Percentiles rank a stretch among this genome's conserved stretches.
Evolutionary conservation across 1,140 invertebrate species (phyloP).

Genomic region (Leptestheria dahalacensis): DNA sequence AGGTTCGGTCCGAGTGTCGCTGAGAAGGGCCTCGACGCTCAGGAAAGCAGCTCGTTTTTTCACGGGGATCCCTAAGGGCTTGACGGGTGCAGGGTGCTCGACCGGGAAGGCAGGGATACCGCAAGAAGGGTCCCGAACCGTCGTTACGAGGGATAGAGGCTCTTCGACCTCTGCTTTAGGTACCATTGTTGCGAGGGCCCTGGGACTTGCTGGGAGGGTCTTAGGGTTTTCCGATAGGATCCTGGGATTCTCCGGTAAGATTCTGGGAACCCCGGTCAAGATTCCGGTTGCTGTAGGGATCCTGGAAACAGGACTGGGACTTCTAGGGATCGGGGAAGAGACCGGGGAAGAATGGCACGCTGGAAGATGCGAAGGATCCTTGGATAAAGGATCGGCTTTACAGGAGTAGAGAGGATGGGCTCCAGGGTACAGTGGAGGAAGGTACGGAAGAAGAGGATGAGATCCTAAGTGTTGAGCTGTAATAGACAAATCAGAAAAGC

Average conservation of each 20-base stretch:
- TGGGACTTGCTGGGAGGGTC: too few relatives aligned
- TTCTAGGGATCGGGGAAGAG: background rate
- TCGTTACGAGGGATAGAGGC: background rate
- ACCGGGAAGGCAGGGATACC: conserved; percentile 14
- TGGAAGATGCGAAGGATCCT: background rate
- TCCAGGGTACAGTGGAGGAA: background rate
- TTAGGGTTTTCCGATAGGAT: too few relatives aligned
- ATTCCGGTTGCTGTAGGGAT: too few relatives aligned
- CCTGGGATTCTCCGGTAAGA: too few relatives aligned
- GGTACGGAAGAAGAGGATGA: background rate
- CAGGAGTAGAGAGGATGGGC: background rate
- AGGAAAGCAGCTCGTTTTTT: conserved; percentile 18
- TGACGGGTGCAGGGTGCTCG: too few relatives aligned
- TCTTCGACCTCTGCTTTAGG: conserved; percentile 19
- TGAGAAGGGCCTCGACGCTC: conserved; percentile 20
- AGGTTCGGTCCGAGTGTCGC: background rate
- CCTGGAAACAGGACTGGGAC: conserved; percentile 15
- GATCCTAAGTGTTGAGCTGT: background rate
- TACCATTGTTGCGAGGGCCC: too few relatives aligned
- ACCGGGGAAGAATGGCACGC: background rate
- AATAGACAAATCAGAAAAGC: too few relatives aligned
- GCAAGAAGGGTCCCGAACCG: background rate
- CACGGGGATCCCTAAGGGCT: too few relatives aligned
- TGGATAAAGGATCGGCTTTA: background rate
- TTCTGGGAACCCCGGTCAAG: too few relatives aligned